phyloP scores from a whole-genome alignment of 2,888 invertebrate genomes.

The Dilophus febrilis region DNA sequence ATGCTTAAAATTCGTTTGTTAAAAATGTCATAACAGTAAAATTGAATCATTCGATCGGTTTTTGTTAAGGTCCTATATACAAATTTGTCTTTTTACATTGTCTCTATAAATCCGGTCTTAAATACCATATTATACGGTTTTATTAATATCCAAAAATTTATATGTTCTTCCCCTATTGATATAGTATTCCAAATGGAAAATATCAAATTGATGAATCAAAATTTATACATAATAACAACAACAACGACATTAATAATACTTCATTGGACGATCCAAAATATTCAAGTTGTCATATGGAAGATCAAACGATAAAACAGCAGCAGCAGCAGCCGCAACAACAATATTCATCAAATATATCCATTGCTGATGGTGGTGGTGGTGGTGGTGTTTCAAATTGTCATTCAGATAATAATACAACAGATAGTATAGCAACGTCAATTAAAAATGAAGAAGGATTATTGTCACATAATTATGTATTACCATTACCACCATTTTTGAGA shows the following conservation, averaged over 20 bases:
- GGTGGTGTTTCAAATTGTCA: constrained; percentile 27
- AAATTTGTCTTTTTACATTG: not conserved
- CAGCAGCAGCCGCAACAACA: too few species aligned
- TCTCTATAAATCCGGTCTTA: too few species aligned
- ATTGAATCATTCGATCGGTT: too few species aligned
- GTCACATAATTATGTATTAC: constrained; percentile 28
- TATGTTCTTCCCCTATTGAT: not conserved
- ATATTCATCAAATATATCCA: constrained; percentile 13
- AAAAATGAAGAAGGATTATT: too few species aligned
- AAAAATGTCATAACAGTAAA: too few species aligned
- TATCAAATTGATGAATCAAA: constrained; percentile 29
- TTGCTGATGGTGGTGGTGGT: constrained; percentile 10
- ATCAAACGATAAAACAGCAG: constrained; percentile 11
- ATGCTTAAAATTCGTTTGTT: too few species aligned
- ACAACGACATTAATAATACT: too few species aligned
- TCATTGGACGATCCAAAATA: constrained; percentile 20
- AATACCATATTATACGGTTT: too few species aligned
- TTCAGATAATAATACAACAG: constrained; percentile 27
- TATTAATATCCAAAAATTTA: too few species aligned
- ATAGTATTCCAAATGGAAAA: constrained; percentile 22
- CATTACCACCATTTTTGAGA: constrained; percentile 33
- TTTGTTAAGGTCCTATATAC: too few species aligned
- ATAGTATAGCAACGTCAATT: too few species aligned
- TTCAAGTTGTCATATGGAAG: constrained; percentile 21
- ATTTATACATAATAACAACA: constrained; percentile 21